Base-by-base conservation (phyloP, 2,797 vertebrate genomes). In the Emydoidea blandingii region DNA sequence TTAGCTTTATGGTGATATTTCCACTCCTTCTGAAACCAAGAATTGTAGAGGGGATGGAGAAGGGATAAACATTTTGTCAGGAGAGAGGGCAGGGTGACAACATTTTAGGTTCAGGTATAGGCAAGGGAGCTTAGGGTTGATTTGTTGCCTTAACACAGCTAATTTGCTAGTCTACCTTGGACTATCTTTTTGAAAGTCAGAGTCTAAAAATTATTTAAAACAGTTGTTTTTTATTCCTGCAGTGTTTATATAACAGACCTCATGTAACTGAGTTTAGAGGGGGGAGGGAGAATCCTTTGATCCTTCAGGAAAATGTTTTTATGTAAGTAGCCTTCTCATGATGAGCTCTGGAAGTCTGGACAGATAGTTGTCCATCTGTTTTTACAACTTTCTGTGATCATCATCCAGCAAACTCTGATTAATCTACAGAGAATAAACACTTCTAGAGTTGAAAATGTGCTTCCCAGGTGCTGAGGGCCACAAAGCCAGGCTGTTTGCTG, bases 391-490 rank as follows among this genome's bases (percentile, higher is more conserved):
- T 95, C 94, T 97, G 93, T 98, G 96, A 98, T 98, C 97, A 80
- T 11, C 2, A 34, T 98, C 98, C 98, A 98, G 89, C 89, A 96
- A 97, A 91, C 86, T 59, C 94, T 96, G 91, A 96, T 97, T 96
- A 97, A 96, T 98, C 97, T 98, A 96, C 91, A 95, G 96, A 98
- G 94, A 96, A 93, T 94, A 97, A 96, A 98, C 96, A 95, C 95
- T 97, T 97, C 84, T 91, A 96, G 81, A 96, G 92, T 23, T 92
- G 94, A 92, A 96, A 95, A 96, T 98, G 92, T 98, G 97, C 92
- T 97, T 93, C 91, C 96, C 97, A 98, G 97, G 97, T 98, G 94
- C 96, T 12, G 92, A 94, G 91, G 93, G 74, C 97, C 94, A 95
- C 0, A 0, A 92, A 89, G 83, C 80, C 78, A 91, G 85, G 85